Evolutionary conservation across 2,797 vertebrate genomes (phyloP), one percentile per base, ranked within the genome.

Genomic region (Varecia variegata): DNA sequence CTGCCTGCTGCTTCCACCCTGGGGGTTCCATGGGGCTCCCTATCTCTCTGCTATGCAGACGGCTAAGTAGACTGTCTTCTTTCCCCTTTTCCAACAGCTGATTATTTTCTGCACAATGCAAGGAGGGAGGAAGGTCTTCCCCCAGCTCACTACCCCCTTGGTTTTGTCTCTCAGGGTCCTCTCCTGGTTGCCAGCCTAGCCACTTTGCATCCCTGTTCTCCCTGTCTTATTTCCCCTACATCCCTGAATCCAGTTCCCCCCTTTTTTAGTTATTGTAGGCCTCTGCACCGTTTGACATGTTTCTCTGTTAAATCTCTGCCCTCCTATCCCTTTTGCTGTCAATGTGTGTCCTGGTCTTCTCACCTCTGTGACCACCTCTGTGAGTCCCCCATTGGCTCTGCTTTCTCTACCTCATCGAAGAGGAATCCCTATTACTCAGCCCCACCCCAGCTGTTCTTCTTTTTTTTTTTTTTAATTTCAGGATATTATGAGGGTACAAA

Each of bases 351-450:
- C 71, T 27, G 47, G 11, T 52, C 56, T 45, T 82, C 68, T 77
- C 15, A 17, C 38, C 38, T 67, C 65, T 76, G 25, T 52, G 45
- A 81, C 47, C 65, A 65, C 27, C 52, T 38, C 74, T 71, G 20
- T 40, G 87, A 95, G 21, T 32, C 13, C 45, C 23, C 12, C 9
- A 32, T 45, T 65, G 81, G 58, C 71, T 74, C 40, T 89, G 35
- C 45, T 80, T 94, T 90, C 93, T 76, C 68, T 83, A 68, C 62
- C 70, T 95, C 27, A 35, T 93, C 79, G 54, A 47, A 43, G 43
- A 84, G 25, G 67, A 50, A n/a, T 70, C 70, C 60, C 67, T 83
- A 25, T 80, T 77, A 77, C 86, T 97, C 88, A 88, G 76, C 43
- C 32, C 67, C 62, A 23, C 32, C 10, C 25, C 56, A 65, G 11